Evolutionary conservation across 2,888 invertebrate species (phyloP).

Genomic region (Cantharis flavilabris): DNA sequence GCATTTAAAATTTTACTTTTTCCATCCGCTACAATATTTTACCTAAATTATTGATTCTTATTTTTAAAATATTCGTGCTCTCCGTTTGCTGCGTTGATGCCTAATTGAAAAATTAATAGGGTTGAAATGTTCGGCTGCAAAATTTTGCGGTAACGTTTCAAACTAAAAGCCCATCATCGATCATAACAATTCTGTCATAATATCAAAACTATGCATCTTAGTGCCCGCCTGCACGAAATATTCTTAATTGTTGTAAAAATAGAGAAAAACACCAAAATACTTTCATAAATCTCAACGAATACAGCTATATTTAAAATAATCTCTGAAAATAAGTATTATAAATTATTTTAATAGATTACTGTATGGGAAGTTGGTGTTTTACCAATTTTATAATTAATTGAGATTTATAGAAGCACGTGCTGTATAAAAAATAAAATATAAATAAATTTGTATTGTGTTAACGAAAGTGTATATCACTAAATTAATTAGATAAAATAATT

Average conservation of each 20-base stretch:
- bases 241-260: not conserved
- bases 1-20: not conserved
- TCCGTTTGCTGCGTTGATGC: not conserved
- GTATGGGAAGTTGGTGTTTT: not conserved
- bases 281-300: not conserved
- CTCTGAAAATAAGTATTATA: not conserved
- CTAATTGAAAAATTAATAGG: not conserved
- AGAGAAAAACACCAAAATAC: not conserved
- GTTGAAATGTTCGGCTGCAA: not conserved
- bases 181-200: not conserved
- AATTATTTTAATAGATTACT: not conserved
- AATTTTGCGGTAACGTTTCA: not conserved
- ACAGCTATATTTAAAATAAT: not conserved
- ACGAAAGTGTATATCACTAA: not conserved
- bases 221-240: not conserved
- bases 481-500: not conserved
- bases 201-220: not conserved
- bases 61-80: not conserved
- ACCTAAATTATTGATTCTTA: not conserved
- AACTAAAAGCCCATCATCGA: not conserved
- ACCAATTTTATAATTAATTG: constrained; percentile 2
- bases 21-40: not conserved
- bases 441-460: not conserved
- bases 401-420: constrained; percentile 2
- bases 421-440: not conserved